Evolutionary conservation across 1,140 invertebrate genomes (phyloP), one percentile per base, ranked within the genome.

Genomic region (Monochamus saltuarius): DNA sequence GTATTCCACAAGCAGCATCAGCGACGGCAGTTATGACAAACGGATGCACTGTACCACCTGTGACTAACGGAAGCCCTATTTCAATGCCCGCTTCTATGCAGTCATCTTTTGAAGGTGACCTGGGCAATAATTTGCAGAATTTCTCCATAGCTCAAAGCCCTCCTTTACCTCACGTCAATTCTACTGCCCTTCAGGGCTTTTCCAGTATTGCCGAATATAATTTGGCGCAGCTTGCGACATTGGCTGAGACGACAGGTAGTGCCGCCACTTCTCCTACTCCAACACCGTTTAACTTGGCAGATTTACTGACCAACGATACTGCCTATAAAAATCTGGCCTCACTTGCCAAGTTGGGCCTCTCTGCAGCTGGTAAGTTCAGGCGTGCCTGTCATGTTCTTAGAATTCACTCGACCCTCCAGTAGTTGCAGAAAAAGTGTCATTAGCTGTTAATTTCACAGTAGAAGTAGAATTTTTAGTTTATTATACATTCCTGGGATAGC

Each of bases 261-360:
- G 81, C 85, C 7, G 85, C 85, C 61, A 83, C 87, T 42, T 86
- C 84, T 39, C 85, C 85, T 62, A 86, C 84, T 50, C 82, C 86
- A 60, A 74, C 78, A 6, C 73, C 76, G 47, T 90, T 91, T 59
- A 89, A 84, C 56, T 72, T 91, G 57, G 87, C 85, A 8, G 89
- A 91, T 70, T 79, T 92, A 53, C 82, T 91, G 35, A 83, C 84
- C 55, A 89, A 89, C 29, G 89, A 91, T 73, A 89, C 90, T 75
- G 87, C 90, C 37, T 84, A 90, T 61, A 92, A 92, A 73, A 95
- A 94, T 80, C 80, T 94, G 52, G 90, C 94, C 73, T 91, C 90
- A 13, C 83, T 95, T 52, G 92, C 91, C 47, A 94, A 95, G 78
- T 80, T 95, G 37, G 91, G 90, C 68, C 62, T 76, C 16, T 74